Evolutionary conservation across 2,113 vertebrate species (phyloP).

Genomic region (Cnemophilus loriae): DNA sequence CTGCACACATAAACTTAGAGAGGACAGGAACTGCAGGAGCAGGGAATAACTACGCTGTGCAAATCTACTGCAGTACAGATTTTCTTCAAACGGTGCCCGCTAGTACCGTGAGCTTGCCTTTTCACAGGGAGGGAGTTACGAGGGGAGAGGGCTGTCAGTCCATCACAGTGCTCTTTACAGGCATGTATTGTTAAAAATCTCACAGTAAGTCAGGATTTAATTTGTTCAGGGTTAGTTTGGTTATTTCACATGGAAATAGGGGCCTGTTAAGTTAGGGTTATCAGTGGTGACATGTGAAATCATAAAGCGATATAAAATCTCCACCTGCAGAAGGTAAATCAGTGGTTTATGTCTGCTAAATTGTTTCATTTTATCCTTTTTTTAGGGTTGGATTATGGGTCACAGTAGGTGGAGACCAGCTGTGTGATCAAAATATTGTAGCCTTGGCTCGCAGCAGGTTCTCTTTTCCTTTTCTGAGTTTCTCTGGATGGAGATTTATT

Average conservation of each 20-base stretch:
- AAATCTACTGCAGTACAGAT: not conserved
- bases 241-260: not conserved
- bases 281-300: not conserved
- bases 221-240: not conserved
- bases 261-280: not conserved
- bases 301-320: not conserved
- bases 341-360: not conserved
- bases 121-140: not conserved
- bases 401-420: not conserved
- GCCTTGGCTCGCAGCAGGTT: not conserved
- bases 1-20: not conserved
- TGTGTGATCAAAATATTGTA: not conserved
- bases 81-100: not conserved
- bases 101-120: not conserved
- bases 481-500: not conserved
- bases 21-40: not conserved
- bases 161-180: not conserved
- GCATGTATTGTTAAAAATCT: not conserved
- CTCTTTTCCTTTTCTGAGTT: not conserved
- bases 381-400: not conserved
- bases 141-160: not conserved
- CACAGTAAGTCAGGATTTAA: not conserved
- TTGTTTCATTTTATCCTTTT: not conserved
- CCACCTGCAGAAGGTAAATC: constrained; percentile 1
- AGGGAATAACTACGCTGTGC: not conserved